phyloP scores from a whole-genome alignment of 2,113 vertebrate species.

The Pterocles gutturalis region DNA sequence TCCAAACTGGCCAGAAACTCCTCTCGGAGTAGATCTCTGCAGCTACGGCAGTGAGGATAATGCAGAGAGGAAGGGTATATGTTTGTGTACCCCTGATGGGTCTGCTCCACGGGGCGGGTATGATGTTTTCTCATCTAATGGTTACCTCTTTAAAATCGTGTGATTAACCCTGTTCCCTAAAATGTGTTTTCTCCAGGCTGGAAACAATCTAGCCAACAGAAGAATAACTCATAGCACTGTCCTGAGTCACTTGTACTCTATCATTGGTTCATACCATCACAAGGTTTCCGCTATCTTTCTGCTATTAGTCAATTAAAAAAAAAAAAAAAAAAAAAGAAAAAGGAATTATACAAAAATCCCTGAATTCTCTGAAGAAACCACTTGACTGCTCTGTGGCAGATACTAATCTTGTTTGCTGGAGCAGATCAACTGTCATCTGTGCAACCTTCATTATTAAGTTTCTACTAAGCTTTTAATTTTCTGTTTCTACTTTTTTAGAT shows the following conservation, averaged over 20 bases:
- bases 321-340: no score
- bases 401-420: not conserved
- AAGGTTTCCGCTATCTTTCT: not conserved
- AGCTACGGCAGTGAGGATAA: not conserved
- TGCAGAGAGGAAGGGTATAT: rapidly evolving
- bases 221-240: rapidly evolving
- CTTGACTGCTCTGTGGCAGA: not conserved
- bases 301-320: not conserved
- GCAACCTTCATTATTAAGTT: not conserved
- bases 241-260: not conserved
- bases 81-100: not conserved
- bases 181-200: not conserved
- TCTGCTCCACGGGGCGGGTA: not conserved
- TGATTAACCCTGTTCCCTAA: not conserved
- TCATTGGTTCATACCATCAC: not conserved
- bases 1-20: not conserved
- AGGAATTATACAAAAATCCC: not conserved
- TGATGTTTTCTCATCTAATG: not conserved
- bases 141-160: not conserved
- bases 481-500: not conserved
- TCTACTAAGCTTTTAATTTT: not conserved
- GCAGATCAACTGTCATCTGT: not conserved
- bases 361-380: not conserved
- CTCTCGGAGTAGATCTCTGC: not conserved
- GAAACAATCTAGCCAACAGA: not conserved